A percentile compares a stretch with the other conserved stretches of the same genome.
phyloP scores from a whole-genome alignment of 2,797 vertebrate species.

The Melanotaenia boesemani region DNA sequence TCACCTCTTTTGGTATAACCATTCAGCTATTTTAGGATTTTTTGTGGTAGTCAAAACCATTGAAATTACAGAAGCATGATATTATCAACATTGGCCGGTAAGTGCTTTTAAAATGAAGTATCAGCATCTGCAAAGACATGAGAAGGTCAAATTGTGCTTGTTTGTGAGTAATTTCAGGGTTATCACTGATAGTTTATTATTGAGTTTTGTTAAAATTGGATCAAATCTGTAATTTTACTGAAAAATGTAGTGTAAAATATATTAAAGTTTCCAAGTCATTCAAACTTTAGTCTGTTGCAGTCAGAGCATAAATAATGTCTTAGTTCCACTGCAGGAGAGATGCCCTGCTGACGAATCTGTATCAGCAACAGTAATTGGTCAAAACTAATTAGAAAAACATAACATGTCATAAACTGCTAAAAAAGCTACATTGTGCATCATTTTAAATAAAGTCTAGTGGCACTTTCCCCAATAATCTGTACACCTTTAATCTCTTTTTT shows the following conservation, averaged over 20 bases:
- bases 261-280: no score
- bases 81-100: no score
- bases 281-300: no score
- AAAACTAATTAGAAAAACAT: no score
- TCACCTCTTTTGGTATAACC: not conserved
- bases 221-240: not conserved
- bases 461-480: not conserved
- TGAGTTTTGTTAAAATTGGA: not conserved
- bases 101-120: no score
- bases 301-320: no score
- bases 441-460: not conserved
- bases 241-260: no score
- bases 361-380: no score
- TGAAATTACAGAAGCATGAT: not conserved
- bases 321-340: no score
- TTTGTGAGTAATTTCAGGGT: not conserved
- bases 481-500: not conserved
- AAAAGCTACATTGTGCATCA: no score
- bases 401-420: no score
- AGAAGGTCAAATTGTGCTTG: not conserved
- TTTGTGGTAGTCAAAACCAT: not conserved
- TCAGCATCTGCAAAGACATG: not conserved
- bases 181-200: not conserved
- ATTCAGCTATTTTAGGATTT: not conserved
- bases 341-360: no score